Percentiles rank a stretch among this genome's conserved stretches.
phyloP scores from a whole-genome alignment of 2,888 invertebrate species.

The Nomada goodeniana region DNA sequence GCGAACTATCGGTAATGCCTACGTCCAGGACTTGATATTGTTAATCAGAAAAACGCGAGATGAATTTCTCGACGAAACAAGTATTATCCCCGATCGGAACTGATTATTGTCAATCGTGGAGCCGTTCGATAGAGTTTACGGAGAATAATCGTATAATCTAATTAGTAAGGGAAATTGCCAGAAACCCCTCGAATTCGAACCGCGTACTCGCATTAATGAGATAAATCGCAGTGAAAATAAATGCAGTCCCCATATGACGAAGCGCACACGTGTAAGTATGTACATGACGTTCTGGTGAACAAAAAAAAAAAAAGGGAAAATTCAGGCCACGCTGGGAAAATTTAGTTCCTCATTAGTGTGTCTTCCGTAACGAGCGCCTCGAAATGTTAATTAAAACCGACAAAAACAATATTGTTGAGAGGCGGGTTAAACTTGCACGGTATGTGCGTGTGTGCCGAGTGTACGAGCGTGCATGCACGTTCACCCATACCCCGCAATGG shows the following conservation, averaged over 20 bases:
- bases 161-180: not conserved
- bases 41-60: too few relatives aligned
- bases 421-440: slow-evolving; percentile 26
- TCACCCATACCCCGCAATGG: slow-evolving; percentile 39
- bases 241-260: not conserved
- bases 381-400: slow-evolving; percentile 46
- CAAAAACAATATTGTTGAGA: slow-evolving; percentile 33
- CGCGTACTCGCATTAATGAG: not conserved
- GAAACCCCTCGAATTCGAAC: not conserved
- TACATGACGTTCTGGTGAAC: not conserved
- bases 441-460: not conserved
- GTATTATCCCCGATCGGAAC: not conserved
- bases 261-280: not conserved
- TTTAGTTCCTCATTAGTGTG: slow-evolving; percentile 19
- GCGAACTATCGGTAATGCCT: too few relatives aligned
- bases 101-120: not conserved
- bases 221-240: not conserved
- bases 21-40: too few relatives aligned
- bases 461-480: not conserved
- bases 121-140: not conserved
- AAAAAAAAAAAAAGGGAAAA: not conserved
- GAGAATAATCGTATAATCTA: not conserved
- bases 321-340: not conserved
- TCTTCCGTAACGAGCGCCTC: slow-evolving; percentile 10
- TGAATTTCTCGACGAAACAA: too few relatives aligned